phyloP scores from a whole-genome alignment of 1,140 invertebrate genomes.

The Trialeurodes vaporariorum region DNA sequence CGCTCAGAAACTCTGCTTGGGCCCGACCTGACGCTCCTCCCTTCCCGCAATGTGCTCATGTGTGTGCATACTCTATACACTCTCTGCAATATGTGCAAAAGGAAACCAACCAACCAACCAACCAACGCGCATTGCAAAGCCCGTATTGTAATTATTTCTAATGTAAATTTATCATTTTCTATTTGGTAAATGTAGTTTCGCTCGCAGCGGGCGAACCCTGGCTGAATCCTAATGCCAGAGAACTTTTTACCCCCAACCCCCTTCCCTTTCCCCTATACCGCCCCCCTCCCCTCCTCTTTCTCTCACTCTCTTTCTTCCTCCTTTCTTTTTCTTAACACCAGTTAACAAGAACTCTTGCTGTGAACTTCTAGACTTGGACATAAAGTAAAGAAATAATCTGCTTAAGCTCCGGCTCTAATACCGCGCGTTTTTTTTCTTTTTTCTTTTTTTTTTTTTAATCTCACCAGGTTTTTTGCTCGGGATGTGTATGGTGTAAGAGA shows the following conservation, averaged over 20 bases:
- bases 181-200: background rate
- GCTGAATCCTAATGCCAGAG: background rate
- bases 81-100: no score
- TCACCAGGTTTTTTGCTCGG: no score
- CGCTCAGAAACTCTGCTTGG: no score
- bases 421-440: no score
- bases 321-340: slow-evolving; percentile 1
- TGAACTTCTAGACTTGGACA: slow-evolving; percentile 3
- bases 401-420: background rate
- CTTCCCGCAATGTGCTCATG: no score
- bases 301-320: background rate
- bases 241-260: no score
- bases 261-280: background rate
- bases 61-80: no score
- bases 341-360: slow-evolving; percentile 5
- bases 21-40: no score
- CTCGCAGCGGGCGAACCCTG: background rate
- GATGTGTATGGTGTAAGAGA: no score
- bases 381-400: slow-evolving; percentile 3
- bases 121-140: no score
- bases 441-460: no score
- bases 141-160: background rate
- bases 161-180: slow-evolving; percentile 1
- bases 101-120: no score
- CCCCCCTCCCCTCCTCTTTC: background rate